phyloP scores from a whole-genome alignment of 2,888 invertebrate species.

The Amorpha juglandis region DNA sequence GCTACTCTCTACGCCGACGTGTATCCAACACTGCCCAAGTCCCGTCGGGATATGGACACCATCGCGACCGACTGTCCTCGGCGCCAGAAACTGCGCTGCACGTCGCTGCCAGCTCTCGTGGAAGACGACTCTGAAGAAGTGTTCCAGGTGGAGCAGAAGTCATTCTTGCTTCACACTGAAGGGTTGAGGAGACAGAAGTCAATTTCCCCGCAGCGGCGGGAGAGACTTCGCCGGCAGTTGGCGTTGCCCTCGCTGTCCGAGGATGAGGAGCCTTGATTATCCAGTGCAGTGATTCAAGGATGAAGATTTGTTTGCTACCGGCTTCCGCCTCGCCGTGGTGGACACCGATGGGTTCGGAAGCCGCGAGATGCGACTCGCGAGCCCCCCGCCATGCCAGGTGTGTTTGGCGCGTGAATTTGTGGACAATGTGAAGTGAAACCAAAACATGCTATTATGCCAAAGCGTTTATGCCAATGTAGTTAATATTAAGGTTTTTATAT shows the following conservation, averaged over 20 bases:
- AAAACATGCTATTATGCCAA: conserved; percentile 48
- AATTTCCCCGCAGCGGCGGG: conserved; percentile 69
- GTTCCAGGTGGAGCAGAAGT: conserved; percentile 59
- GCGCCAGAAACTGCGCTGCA: conserved; percentile 57
- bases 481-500: conserved; percentile 44
- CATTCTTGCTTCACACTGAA: conserved; percentile 64
- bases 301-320: conserved; percentile 65
- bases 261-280: conserved; percentile 78
- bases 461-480: conserved; percentile 53
- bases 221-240: conserved; percentile 68
- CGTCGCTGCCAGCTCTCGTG: conserved; percentile 64
- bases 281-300: conserved; percentile 49
- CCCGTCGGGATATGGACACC: conserved; percentile 60
- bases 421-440: conserved; percentile 55
- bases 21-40: conserved; percentile 58
- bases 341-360: conserved; percentile 21
- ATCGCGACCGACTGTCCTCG: conserved; percentile 58
- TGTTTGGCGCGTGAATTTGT: conserved; percentile 28
- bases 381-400: conserved; percentile 24
- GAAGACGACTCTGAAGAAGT: conserved; percentile 68
- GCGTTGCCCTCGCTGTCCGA: conserved; percentile 77
- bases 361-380: conserved; percentile 9
- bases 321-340: conserved; percentile 39
- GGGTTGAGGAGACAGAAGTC: conserved; percentile 74
- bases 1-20: conserved; percentile 64